Conservation (phyloP, 1,140 invertebrate species). For the Asbolus verrucosus region DNA sequence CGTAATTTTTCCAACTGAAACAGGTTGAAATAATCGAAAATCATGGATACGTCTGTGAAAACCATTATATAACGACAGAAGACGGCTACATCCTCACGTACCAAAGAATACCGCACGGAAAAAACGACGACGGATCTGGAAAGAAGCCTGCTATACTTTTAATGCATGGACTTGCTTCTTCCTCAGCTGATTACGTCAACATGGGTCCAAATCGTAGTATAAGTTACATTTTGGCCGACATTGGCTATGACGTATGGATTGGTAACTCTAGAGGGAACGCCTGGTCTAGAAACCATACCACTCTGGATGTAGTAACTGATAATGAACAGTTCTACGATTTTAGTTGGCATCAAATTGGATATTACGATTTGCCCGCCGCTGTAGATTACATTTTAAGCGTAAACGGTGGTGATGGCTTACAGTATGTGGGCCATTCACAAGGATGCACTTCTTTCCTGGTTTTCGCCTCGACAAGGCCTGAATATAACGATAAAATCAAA, state of each 20-base stretch:
- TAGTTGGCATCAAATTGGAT: slow-evolving; percentile 73
- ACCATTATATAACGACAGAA: slow-evolving; percentile 73
- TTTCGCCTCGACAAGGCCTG: slow-evolving; percentile 66
- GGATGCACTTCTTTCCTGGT: slow-evolving; percentile 72
- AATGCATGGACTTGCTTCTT: slow-evolving; percentile 77
- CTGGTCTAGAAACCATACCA: slow-evolving; percentile 32
- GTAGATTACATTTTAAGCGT: slow-evolving; percentile 69
- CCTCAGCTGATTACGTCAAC: slow-evolving; percentile 66
- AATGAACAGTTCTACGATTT: slow-evolving; percentile 34
- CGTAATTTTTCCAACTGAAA: neutral
- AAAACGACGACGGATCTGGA: slow-evolving; percentile 59
- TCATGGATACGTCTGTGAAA: slow-evolving; percentile 74
- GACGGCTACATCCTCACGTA: slow-evolving; percentile 79
- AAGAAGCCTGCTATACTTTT: slow-evolving; percentile 61
- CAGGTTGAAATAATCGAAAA: slow-evolving; percentile 62
- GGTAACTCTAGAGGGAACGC: slow-evolving; percentile 68
- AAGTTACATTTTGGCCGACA: slow-evolving; percentile 72
- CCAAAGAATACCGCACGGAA: slow-evolving; percentile 71
- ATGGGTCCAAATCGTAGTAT: slow-evolving; percentile 57
- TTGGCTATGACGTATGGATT: slow-evolving; percentile 77
- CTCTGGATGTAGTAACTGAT: slow-evolving; percentile 11
- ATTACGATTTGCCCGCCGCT: slow-evolving; percentile 73
- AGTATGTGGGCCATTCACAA: slow-evolving; percentile 70
- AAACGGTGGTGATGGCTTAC: slow-evolving; percentile 66
- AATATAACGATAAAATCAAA: slow-evolving; percentile 70